phyloP scores from a whole-genome alignment of 2,113 vertebrate species.

The Cephalopterus ornatus region DNA sequence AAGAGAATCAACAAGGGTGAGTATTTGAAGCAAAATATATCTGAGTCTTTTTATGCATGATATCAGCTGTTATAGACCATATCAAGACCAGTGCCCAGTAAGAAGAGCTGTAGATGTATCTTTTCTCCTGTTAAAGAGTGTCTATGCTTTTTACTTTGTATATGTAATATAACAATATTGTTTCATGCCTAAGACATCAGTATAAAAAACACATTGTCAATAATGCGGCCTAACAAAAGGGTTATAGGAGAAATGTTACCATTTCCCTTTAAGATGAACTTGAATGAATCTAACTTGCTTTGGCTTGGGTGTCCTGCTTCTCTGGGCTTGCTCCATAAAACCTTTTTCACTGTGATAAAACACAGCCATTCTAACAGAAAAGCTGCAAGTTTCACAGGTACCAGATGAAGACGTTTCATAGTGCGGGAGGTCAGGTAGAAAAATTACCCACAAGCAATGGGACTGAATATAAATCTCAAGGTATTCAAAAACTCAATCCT shows the following conservation, averaged over 20 bases:
- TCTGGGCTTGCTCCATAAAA: not conserved
- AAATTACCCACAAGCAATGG: not conserved
- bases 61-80: not conserved
- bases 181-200: not conserved
- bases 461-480: not conserved
- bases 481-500: not conserved
- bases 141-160: not conserved
- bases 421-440: not conserved
- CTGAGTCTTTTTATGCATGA: not conserved
- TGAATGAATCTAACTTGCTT: not conserved
- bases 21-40: not conserved
- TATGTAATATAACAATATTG: not conserved
- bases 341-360: not conserved
- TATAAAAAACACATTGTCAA: not conserved
- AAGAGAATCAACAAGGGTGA: not conserved
- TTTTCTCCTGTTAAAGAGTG: not conserved
- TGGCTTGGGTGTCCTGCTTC: not conserved
- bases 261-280: not conserved
- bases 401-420: not conserved
- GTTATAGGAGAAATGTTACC: not conserved
- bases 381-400: not conserved
- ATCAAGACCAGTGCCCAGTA: not conserved
- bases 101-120: not conserved
- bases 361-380: not conserved
- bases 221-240: not conserved